phyloP scores from a whole-genome alignment of 2,113 vertebrate species.

The Actinemys pallida region DNA sequence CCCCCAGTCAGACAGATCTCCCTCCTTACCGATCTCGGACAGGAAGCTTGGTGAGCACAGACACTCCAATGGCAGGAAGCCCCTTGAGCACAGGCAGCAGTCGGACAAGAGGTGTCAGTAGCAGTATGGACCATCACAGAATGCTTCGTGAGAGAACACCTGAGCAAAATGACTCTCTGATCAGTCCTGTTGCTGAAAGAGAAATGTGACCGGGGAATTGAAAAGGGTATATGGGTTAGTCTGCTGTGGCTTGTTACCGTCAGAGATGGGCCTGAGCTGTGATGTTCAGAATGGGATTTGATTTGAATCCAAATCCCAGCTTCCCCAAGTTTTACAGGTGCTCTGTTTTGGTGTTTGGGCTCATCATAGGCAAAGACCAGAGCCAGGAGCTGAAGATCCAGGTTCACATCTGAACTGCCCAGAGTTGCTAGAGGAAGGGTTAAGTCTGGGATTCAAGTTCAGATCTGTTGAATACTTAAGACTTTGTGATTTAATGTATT shows the following conservation, averaged over 20 bases:
- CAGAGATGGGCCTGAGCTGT: background rate
- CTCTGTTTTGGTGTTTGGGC: background rate
- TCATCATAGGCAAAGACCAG: background rate
- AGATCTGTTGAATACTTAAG: background rate
- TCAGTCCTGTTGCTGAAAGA: constrained; percentile 44
- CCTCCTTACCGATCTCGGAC: constrained; percentile 87
- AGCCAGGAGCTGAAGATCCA: background rate
- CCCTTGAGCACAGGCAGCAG: background rate
- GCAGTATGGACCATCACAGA: constrained; percentile 50
- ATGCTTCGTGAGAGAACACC: constrained; percentile 40
- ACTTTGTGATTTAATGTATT: background rate
- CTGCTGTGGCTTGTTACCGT: constrained; percentile 51
- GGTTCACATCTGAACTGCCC: background rate
- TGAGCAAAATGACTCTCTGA: constrained; percentile 54
- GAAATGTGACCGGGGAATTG: constrained; percentile 52
- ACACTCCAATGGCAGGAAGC: constrained; percentile 54
- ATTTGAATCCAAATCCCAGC: background rate
- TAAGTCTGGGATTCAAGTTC: background rate
- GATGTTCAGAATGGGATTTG: background rate
- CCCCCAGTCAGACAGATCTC: constrained; percentile 82
- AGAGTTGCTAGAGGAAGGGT: background rate
- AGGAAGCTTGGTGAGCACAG: constrained; percentile 71
- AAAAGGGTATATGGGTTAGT: constrained; percentile 47
- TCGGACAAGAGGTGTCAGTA: background rate
- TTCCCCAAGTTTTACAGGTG: background rate